Evolutionary conservation across 35 echinoderm and acorn worm species (phyloP), one percentile per base, ranked within the genome.

Genomic region (Apostichopus japonicus): DNA sequence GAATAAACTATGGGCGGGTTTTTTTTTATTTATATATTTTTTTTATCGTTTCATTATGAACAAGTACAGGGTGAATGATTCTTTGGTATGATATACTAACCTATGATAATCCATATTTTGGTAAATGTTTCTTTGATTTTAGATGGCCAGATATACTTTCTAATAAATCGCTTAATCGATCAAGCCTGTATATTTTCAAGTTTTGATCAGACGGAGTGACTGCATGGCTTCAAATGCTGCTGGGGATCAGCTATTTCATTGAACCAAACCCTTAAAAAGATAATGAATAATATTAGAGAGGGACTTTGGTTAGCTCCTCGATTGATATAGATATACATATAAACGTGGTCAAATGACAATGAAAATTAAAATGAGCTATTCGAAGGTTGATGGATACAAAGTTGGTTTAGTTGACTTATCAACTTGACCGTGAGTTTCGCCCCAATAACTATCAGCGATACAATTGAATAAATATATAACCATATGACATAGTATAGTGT

Each of bases 151-250:
- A 54, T 84, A 51, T 58, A 75, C 16, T 75, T 55, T 84, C 54
- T 58, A 84, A 84, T 84, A 84, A 57, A 84, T 84, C 81, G 81
- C 81, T 57, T 57, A 57, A 58, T 55, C 54, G 81, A 84, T 84
- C 81, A 84, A 84, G 24, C 81, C 57, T 84, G 23, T n/a, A 75
- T 23, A 19, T 75, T 44, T 44, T 44, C 33, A 3, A 19, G 22
- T 75, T 19, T 75, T 75, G 22, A 75, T 75, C 71, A 21, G 17
- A 61, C 57, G 57, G 57, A 61, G 57, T 61, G 57, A 61, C 57
- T 10, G 7, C 57, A 61, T 44, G 33, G 33, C 33, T 61, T 61
- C 57, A 61, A 61, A 10, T 13, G 7, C 13, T 10, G 57, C 57
- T 61, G 57, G 57, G 13, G 57, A 61, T 61, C 57, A 61, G 57